A percentile compares a stretch with the other conserved stretches of the same genome.
These are phyloP conservation scores for Pseudachorutes palmiensis DNA, from an alignment of 1,140 invertebrate species.

Conservation along the genomic window DNA sequence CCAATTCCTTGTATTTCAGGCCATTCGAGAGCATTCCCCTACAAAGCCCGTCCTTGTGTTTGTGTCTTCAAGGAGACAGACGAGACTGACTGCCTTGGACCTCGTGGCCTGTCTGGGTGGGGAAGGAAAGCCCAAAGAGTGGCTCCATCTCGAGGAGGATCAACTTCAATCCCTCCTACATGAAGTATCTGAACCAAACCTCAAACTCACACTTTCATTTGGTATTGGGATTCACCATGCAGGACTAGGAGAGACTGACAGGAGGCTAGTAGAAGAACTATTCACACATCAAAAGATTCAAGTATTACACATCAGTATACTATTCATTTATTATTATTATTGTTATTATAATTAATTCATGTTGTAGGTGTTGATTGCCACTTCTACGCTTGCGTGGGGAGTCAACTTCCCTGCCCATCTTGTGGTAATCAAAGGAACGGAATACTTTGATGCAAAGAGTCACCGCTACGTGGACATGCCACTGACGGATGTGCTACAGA, in stretches of 20 bases:
- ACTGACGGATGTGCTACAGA: constrained; percentile 96
- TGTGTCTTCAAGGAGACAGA: constrained; percentile 96
- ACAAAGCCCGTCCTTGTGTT: constrained; percentile 86
- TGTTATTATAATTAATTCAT: constrained; percentile 15
- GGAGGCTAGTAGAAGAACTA: constrained; percentile 84
- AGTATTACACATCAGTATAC: constrained; percentile 30
- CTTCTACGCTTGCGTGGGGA: constrained; percentile 96
- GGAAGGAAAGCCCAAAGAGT: constrained; percentile 89
- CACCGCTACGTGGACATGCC: constrained; percentile 98
- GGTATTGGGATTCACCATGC: constrained; percentile 99
- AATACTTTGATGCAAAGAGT: constrained; percentile 95
- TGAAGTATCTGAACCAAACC: constrained; percentile 78
- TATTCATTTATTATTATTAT: constrained; percentile 19
- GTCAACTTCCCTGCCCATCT: constrained; percentile 96
- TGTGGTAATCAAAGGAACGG: constrained; percentile 79
- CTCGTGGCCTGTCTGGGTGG: constrained; percentile 86
- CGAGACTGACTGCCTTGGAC: constrained; percentile 90
- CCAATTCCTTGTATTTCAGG: constrained; percentile 44
- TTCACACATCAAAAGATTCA: constrained; percentile 97
- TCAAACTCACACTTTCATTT: constrained; percentile 89
- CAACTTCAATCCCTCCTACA: constrained; percentile 70
- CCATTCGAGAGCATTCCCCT: constrained; percentile 86
- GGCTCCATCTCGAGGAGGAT: constrained; percentile 77
- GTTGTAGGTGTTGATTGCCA: constrained; percentile 81
- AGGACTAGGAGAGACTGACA: constrained; percentile 82